phyloP scores from a whole-genome alignment of 2,888 invertebrate genomes.

The Aleiodes leptofemur region DNA sequence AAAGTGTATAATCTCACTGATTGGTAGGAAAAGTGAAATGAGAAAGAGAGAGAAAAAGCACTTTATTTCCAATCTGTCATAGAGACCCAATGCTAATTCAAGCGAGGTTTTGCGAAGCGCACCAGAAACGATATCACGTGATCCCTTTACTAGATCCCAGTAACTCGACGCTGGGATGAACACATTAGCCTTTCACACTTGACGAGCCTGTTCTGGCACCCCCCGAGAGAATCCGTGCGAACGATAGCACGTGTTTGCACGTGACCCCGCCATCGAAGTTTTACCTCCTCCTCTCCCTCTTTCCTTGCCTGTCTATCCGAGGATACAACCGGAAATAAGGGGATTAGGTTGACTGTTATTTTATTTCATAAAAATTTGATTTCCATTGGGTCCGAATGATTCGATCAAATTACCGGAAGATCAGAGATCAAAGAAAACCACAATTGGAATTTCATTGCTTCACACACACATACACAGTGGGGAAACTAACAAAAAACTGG shows the following conservation, averaged over 20 bases:
- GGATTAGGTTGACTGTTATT: conserved; percentile 40
- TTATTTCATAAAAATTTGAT: conserved; percentile 30
- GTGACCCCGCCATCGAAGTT: conserved; percentile 46
- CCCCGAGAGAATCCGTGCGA: conserved; percentile 51
- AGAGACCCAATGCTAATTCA: conserved; percentile 27
- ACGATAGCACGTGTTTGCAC: conserved; percentile 58
- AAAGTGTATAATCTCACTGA: conserved; percentile 16
- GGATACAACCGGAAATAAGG: conserved; percentile 42
- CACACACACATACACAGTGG: too few species aligned
- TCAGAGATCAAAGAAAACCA: neutral
- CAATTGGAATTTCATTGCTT: too few species aligned
- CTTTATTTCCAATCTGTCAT: neutral
- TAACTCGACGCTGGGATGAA: conserved; percentile 44
- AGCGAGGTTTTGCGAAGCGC: conserved; percentile 14
- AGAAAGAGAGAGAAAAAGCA: neutral
- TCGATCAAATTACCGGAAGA: neutral
- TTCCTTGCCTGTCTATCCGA: conserved; percentile 7
- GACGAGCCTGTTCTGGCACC: conserved; percentile 31
- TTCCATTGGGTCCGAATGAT: neutral
- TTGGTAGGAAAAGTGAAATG: conserved; percentile 14
- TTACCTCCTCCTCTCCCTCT: conserved; percentile 5
- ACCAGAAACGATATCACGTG: conserved; percentile 37
- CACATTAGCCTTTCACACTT: conserved; percentile 51
- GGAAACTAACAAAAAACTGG: too few species aligned
- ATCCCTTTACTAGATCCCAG: conserved; percentile 20